Base-by-base conservation (phyloP, 2,888 invertebrate genomes). In the Orthosia cruda region DNA sequence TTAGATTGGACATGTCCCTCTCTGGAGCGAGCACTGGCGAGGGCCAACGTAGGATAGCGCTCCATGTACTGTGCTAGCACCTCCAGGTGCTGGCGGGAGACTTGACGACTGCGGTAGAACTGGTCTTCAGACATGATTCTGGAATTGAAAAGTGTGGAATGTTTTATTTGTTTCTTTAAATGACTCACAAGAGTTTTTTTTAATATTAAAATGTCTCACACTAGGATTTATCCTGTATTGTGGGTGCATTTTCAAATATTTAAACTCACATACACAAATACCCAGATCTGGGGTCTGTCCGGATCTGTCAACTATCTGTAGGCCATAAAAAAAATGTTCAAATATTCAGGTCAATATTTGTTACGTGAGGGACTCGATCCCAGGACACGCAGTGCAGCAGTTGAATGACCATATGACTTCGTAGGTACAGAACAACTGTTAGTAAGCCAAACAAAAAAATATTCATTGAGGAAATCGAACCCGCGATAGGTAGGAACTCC, bases 61-160 rank as follows among this genome's bases (percentile, higher is more conserved):
- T 89, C 89, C 89, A 90, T 90, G 71, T 88, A 90, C 64, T 87
- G 84, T 0, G 83, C 85, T 0, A 90, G 75, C 12, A 88, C 79
- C 49, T 90, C 89, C 0, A 89, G 74, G n/a, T 90, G 89, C 45
- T 87, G 70, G 0, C 64, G 77, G 11, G 86, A 80, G 0, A 82
- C 72, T 62, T 84, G 82, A 15, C 80, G 88, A 11, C 88, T 84
- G 49, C 88, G 86, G 49, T 69, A 74, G 49, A 55, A 61, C 12
- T 50, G 16, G 0, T 80, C 85, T 12, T 77, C 80, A 0, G 83
- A 40, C 87, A 87, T 87, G 16, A 5, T 63, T 45, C 85, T 78
- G 74, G 12, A 74, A 77, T 55, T 9, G 1, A 9, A n/a, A 70
- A 23, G 3, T 15, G 7, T n/a, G 16, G 3, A 18, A 3, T 18